Base-by-base conservation (phyloP, 2,113 vertebrate species). In the Oostethus manadensis region DNA sequence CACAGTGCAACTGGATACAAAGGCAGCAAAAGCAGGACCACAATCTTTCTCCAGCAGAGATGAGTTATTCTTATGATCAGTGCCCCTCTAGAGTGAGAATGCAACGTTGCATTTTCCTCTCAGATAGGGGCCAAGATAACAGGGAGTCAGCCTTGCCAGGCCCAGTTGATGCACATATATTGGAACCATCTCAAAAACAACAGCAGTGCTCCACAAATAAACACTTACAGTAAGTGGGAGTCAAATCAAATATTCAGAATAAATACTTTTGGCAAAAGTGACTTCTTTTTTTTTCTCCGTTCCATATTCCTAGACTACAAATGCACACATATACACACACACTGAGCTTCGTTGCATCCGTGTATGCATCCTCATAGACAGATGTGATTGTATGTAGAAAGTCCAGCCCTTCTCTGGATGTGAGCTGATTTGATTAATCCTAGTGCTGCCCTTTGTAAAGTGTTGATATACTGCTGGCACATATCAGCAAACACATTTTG, bases 61-160 rank as follows among this genome's bases (percentile, higher is more conserved):
- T 68, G 82, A 87, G 79, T 68, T 78, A 71, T 53, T 79, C 77
- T 75, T 85, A 80, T 88, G 83, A 87, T 88, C 81, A 83, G 80
- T 78, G 83, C 78, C 76, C 80, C 77, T 76, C 77, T 68, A 82
- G 84, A 86, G 79, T 77, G 76, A 82, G 77, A 78, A 73, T 84
- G 83, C 84, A 84, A 76, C 68, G 70, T 77, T 66, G 82, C 84
- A 71, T 81, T 86, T 83, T 84, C 80, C 66, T 60, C 80, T 72
- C 77, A 78, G 77, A 86, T 82, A 76, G 82, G 71, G 74, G 76
- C 73, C 76, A 58, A 84, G 80, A 86, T 86, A 88, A 85, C 81
- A 82, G 87, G 82, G 78, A 81, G 80, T 69, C 68, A 56, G 78
- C 58, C 56, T 70, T 63, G 64, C 70, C 72, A 66, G 74, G 62